Evolutionary conservation across 30 jellyfish, hydroid and myxozoan genomes (phyloP).

Genomic region (Aurelia sp.): DNA sequence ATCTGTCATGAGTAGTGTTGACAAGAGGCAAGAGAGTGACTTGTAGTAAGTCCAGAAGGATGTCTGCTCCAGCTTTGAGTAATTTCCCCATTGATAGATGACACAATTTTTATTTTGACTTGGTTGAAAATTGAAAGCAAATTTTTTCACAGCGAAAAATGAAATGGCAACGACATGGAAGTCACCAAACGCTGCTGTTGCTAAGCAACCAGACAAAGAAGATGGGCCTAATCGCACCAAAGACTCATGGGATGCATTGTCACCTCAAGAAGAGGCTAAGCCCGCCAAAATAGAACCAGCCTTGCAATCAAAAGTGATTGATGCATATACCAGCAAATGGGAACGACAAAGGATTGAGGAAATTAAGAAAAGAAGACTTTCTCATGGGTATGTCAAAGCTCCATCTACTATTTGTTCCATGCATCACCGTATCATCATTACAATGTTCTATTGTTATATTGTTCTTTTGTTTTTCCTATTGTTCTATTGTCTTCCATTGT

Average conservation of each 20-base stretch:
- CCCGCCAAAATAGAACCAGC: slow-evolving; percentile 55
- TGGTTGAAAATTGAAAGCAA: background rate
- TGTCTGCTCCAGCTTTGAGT: background rate
- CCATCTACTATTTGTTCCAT: no score
- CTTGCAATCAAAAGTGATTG: slow-evolving; percentile 34
- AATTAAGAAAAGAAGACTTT: slow-evolving; percentile 69
- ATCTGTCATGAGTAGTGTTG: no score
- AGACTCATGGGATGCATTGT: slow-evolving; percentile 86
- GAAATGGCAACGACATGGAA: slow-evolving; percentile 67
- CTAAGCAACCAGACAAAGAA: slow-evolving; percentile 29
- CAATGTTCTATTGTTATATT: no score
- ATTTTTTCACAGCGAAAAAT: slow-evolving; percentile 2
- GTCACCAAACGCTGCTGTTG: slow-evolving; percentile 55
- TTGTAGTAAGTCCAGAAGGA: background rate
- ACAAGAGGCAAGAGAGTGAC: no score
- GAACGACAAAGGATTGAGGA: slow-evolving; percentile 70
- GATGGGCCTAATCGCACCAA: slow-evolving; percentile 70
- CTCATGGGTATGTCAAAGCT: slow-evolving; percentile 28
- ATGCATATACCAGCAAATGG: slow-evolving; percentile 52
- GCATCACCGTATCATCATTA: no score
- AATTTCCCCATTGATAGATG: background rate
- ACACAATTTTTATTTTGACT: background rate
- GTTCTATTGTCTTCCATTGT: no score
- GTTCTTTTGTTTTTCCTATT: no score
- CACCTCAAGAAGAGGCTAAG: slow-evolving; percentile 44